Evolutionary conservation across 2,113 vertebrate genomes (phyloP), one percentile per base, ranked within the genome.

Genomic region (Eonycteris spelaea): DNA sequence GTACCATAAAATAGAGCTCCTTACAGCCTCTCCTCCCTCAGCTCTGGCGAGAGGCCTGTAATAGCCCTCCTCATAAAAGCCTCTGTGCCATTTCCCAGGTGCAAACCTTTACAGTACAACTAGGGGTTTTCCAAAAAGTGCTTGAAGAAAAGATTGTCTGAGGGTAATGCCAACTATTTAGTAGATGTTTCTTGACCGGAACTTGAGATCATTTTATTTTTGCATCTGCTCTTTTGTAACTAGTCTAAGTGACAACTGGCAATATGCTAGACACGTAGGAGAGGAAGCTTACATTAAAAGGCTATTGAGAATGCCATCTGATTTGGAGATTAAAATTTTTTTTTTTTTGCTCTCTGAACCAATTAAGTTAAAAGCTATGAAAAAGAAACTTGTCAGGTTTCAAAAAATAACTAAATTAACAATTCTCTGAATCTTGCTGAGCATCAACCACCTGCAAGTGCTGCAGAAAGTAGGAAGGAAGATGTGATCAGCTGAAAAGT

Each of bases 1-100:
- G 63, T 40, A 16, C 94, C 57, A 75, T 94, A 95, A 96, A 97
- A 90, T 21, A 75, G 91, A 55, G 91, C 85, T 96, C 43, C 74
- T 67, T 15, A 21, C 35, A 59, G 96, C 51, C 70, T 79, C 78
- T 53, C 53, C 13, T 65, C 16, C 19, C 73, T 91, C 63, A 21
- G 63, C 28, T 26, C 71, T 15, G 30, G 68, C 2, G 0, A 87
- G 80, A 63, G 21, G 10, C 71, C 88, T 63, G 10, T 65, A 82
- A 89, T 18, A 86, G 86, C 93, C 33, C 13, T 79, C 61, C 87
- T 92, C 82, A 6, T 97, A 94, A 97, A 92, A 89, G 48, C 57
- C 61, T 43, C 59, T 0, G 0, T 43, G 55, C 78, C 30, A 16
- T 85, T 83, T 95, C 77, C 78, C 78, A 91, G 86, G 86, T 59